Base-by-base conservation (phyloP, 1,140 invertebrate genomes). In the Bicyclus anynana region DNA sequence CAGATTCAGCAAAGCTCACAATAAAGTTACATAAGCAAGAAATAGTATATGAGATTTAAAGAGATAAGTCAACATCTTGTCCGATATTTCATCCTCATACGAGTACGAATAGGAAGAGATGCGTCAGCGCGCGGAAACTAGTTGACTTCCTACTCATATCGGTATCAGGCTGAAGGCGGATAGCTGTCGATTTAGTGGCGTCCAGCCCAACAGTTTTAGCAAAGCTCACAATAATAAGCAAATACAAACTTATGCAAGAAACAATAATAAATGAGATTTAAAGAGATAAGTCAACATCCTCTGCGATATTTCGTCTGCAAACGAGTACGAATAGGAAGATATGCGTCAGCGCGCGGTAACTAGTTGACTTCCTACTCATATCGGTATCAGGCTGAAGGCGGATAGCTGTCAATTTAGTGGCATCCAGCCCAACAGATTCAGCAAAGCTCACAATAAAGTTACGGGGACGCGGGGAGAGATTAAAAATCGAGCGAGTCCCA, bases 401-500 rank as follows among this genome's bases (percentile, higher is more conserved):
- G 59, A 59, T 66, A 68, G 63, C 62, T 65, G 59, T 62, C 69
- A 71, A 72, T 76, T 69, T 65, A 75, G 63, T 67, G 59, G 62
- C 61, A 72, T 59, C 53, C 59, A 67, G 60, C 51, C 63, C 67
- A 71, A 71, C 74, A 74, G 72, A 73, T 72, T 72, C 65, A 59
- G 63, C 65, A 75, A 74, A 78, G 74, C 76, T 69, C 61, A 82
- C 73, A 80, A 82, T 82, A 84, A 76, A 84, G 75, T 82, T 80
- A 74, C 69, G 68, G 64, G 66, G 63, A 74, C 64, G 68, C 67
- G 63, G 65, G 69, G 67, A 70, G 71, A 84, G 79, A 84, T 84
- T 84, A 84, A 84, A 84, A 84, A 84, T 84, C 79, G 79, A 80
- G 81, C 71, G 79, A 77, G 62, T 79, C 67, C 57, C 76, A 83